phyloP scores from a whole-genome alignment of 2,888 invertebrate genomes.

The Troglohyphantes excavatus region DNA sequence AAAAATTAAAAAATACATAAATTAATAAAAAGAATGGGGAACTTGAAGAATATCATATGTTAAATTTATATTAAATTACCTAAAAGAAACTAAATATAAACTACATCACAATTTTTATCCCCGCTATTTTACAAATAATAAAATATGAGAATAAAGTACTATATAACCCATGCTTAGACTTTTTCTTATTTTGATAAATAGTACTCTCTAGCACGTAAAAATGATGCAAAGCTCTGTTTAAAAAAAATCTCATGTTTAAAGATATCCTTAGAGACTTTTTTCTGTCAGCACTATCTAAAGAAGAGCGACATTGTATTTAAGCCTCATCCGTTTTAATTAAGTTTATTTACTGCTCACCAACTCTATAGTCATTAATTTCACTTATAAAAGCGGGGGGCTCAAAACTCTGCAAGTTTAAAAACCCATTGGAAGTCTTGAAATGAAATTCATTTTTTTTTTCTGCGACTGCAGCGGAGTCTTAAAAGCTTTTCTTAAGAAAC shows the following conservation, averaged over 20 bases:
- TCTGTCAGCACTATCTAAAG: neutral
- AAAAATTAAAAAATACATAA: no score
- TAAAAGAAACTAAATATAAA: no score
- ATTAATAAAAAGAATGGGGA: no score
- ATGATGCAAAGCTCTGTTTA: neutral
- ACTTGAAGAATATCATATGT: no score
- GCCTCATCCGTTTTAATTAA: conserved; percentile 53
- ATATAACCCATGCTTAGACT: no score
- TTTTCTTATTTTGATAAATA: no score
- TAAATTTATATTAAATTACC: no score
- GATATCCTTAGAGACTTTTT: conserved; percentile 6
- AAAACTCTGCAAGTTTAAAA: conserved; percentile 12
- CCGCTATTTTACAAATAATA: no score
- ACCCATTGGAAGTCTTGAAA: neutral
- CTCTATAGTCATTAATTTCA: conserved; percentile 47
- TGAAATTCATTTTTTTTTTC: conserved; percentile 18
- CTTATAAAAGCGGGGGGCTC: conserved; percentile 7
- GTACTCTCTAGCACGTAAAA: neutral
- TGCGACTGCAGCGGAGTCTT: neutral
- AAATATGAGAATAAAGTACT: no score
- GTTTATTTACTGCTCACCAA: conserved; percentile 36
- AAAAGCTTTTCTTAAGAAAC: conserved; percentile 17
- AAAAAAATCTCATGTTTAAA: conserved; percentile 1
- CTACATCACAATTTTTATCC: no score
- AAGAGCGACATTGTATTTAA: neutral